Evolutionary conservation across 1,140 invertebrate genomes (phyloP), one percentile per base, ranked within the genome.

Genomic region (Dreissena polymorpha): DNA sequence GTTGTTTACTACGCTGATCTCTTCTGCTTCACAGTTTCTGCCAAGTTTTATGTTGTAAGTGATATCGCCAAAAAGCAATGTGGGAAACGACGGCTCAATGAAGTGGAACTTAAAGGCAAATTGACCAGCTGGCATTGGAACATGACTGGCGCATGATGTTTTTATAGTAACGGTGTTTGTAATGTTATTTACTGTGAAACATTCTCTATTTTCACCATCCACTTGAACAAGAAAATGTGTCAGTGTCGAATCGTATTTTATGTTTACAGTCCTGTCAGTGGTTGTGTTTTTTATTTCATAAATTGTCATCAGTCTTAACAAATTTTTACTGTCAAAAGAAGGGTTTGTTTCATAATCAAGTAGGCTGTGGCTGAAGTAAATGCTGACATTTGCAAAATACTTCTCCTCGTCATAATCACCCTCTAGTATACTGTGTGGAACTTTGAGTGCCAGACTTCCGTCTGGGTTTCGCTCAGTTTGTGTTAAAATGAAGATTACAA

Each of bases 331-430:
- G 63, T 85, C 79, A 5, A 23, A 51, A 50, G 60, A 76, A 51
- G 49, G 16, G 18, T 21, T 16, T n/a, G 18, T 73, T 13, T 53
- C 51, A 64, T 53, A 81, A 68, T 88, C 86, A 63, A 89, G 85
- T 14, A 84, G 29, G 14, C 85, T 71, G 53, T 88, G 86, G 81
- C 88, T 86, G 57, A 88, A 84, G 65, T 88, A 90, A 0, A 89
- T 84, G 53, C 87, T 89, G n/a, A 89, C 88, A 57, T 88, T 87
- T 25, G 87, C 18, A 71, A 91, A 91, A 67, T 91, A 91, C n/a
- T 86, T 75, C 57, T 89, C 77, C 60, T 91, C 90, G 55, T 90
- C 79, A 75, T 85, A 91, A 50, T 85, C 72, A 18, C 89, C 90
- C 63, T 89, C 87, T 53, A 91, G 76, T 0, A 89, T 29, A 29